Conservation (phyloP, 2,888 invertebrate species). For the Celastrina argiolus region DNA sequence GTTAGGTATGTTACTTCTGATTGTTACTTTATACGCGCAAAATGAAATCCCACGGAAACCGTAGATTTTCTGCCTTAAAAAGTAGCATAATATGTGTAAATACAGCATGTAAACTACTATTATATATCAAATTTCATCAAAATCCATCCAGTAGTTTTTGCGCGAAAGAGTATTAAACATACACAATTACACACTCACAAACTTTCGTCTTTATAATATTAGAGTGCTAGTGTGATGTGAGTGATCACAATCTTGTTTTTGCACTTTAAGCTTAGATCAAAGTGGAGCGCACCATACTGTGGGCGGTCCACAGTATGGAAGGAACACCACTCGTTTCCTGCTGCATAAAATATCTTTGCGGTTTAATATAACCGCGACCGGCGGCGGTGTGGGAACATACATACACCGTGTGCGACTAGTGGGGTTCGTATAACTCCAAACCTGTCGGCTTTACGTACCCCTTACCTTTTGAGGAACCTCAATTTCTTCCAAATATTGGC, state of each 20-base stretch:
- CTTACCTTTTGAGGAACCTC: no score
- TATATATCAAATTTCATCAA: not conserved
- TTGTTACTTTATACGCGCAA: not conserved
- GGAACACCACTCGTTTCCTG: constrained; percentile 54
- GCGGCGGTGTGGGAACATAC: constrained; percentile 12
- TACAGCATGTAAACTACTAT: no score
- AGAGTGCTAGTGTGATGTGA: no score
- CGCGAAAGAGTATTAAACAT: no score
- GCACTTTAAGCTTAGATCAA: constrained; percentile 24
- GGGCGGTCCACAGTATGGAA: constrained; percentile 49
- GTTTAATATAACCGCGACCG: constrained; percentile 34
- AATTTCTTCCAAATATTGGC: no score
- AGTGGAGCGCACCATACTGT: constrained; percentile 43
- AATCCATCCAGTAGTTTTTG: not conserved
- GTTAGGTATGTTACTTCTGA: no score
- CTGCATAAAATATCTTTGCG: constrained; percentile 54
- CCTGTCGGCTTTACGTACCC: no score
- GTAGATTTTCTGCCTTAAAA: no score
- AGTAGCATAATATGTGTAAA: no score
- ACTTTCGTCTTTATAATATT: not conserved
- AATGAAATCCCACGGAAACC: not conserved
- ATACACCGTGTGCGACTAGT: not conserved
- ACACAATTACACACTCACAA: not conserved
- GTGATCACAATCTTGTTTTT: no score
- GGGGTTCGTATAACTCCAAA: no score